Conservation (phyloP, 1,140 invertebrate species). For the Diachasma alloeum region DNA sequence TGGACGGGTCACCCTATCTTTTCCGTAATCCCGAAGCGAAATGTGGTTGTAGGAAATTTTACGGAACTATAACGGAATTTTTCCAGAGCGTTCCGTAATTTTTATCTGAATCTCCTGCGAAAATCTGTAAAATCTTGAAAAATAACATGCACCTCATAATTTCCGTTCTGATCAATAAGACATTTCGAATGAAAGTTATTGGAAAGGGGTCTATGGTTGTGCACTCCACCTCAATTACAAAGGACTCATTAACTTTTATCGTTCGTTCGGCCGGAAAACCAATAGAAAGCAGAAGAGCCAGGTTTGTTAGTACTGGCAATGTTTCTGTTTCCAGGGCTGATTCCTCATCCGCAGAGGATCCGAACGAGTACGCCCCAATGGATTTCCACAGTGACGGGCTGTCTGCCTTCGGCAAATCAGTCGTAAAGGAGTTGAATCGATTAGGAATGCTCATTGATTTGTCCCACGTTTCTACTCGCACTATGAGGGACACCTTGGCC, state of each 20-base stretch:
- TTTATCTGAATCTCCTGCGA: too few species aligned
- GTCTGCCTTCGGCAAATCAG: slow-evolving; percentile 75
- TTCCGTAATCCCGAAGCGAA: too few species aligned
- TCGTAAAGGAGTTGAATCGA: slow-evolving; percentile 87
- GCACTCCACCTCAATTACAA: too few species aligned
- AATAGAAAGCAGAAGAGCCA: neutral
- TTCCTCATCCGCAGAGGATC: slow-evolving; percentile 63
- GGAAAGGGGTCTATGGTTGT: too few species aligned
- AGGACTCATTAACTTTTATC: neutral
- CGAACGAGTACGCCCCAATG: slow-evolving; percentile 61
- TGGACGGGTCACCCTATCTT: too few species aligned
- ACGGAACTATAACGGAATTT: too few species aligned
- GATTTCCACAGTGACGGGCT: slow-evolving; percentile 72
- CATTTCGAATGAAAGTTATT: too few species aligned
- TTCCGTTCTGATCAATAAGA: too few species aligned
- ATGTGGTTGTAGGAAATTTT: too few species aligned
- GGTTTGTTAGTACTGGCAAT: neutral
- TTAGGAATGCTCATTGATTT: slow-evolving; percentile 95
- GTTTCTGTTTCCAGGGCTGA: slow-evolving; percentile 61
- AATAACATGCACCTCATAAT: too few species aligned
- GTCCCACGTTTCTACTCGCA: slow-evolving; percentile 86
- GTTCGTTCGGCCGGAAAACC: neutral
- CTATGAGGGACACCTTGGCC: slow-evolving; percentile 85
- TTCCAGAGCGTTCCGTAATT: too few species aligned
- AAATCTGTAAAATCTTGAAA: too few species aligned